These are phyloP conservation scores for Coracopsis vasa DNA, from an alignment of 2,113 vertebrate genomes.

Conservation along the genomic window DNA sequence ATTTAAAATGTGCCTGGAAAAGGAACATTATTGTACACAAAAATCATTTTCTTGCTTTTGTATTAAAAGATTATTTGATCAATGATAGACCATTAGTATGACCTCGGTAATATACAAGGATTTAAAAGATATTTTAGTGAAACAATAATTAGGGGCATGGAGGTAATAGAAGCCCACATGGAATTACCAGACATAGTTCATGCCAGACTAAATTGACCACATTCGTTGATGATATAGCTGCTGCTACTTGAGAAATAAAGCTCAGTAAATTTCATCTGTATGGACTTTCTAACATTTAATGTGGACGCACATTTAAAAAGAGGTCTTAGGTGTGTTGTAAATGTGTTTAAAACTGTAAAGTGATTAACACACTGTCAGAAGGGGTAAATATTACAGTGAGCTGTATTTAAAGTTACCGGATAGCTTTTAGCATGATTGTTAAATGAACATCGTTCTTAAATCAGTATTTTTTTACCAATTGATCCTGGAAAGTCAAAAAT, in stretches of 20 bases:
- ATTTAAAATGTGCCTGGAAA: slow-evolving; percentile 13
- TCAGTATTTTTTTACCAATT: not conserved
- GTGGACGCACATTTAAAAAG: not conserved
- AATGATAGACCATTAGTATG: not conserved
- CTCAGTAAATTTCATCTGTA: not conserved
- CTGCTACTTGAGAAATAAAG: not conserved
- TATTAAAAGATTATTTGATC: not conserved
- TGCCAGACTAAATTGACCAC: not conserved
- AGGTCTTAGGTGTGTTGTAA: not conserved
- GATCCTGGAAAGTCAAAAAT: not conserved
- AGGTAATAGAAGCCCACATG: not conserved
- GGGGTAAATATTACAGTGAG: not conserved
- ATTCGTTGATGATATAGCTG: not conserved
- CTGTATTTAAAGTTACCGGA: not conserved
- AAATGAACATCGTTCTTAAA: not conserved
- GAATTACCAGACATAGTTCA: not conserved
- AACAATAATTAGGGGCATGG: not conserved
- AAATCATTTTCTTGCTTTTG: not conserved
- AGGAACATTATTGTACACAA: not conserved
- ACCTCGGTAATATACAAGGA: not conserved
- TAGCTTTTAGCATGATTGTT: not conserved
- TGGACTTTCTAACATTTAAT: not conserved
- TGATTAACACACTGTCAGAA: not conserved
- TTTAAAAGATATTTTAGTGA: not conserved
- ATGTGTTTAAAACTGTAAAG: not conserved